phyloP scores from a whole-genome alignment of 2,888 invertebrate genomes.

The Enchytraeus crypticus region DNA sequence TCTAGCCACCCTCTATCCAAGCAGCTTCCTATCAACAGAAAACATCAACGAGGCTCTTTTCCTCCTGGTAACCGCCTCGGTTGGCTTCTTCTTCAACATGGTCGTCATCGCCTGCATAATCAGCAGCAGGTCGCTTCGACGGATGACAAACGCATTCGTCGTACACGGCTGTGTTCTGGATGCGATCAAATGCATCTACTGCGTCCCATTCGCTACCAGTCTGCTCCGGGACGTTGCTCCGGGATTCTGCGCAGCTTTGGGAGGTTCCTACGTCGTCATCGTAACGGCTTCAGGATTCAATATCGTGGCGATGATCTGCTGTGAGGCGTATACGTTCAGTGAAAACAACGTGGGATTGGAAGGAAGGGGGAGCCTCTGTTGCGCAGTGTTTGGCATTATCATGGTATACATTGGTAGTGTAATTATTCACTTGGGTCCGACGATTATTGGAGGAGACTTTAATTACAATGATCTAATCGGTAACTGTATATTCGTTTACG shows the following conservation, averaged over 20 bases:
- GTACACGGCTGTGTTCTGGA: constrained; percentile 46
- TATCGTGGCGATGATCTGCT: constrained; percentile 48
- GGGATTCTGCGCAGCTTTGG: constrained; percentile 40
- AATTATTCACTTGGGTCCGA: constrained; percentile 48
- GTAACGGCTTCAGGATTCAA: constrained; percentile 48
- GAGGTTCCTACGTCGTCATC: constrained; percentile 44
- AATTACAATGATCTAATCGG: constrained; percentile 46
- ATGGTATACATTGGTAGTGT: constrained; percentile 47
- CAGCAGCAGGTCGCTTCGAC: constrained; percentile 34
- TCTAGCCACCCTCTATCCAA: neutral
- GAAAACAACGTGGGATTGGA: constrained; percentile 39
- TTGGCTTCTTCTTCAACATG: constrained; percentile 42
- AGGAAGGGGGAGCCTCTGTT: constrained; percentile 41
- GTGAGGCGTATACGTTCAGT: constrained; percentile 47
- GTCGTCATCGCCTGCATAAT: constrained; percentile 39
- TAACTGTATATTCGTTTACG: constrained; percentile 45
- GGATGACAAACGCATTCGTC: constrained; percentile 47
- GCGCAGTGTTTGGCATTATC: constrained; percentile 45
- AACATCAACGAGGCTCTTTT: constrained; percentile 41
- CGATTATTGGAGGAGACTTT: constrained; percentile 48
- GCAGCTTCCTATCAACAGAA: constrained; percentile 3
- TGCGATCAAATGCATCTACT: constrained; percentile 43
- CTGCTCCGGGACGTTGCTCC: constrained; percentile 38
- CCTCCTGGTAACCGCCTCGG: constrained; percentile 40
- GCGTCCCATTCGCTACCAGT: constrained; percentile 45